Percentiles rank a stretch among this genome's conserved stretches.
Evolutionary conservation across 1,140 invertebrate genomes (phyloP).

Genomic region (Xylocopa sonorina): DNA sequence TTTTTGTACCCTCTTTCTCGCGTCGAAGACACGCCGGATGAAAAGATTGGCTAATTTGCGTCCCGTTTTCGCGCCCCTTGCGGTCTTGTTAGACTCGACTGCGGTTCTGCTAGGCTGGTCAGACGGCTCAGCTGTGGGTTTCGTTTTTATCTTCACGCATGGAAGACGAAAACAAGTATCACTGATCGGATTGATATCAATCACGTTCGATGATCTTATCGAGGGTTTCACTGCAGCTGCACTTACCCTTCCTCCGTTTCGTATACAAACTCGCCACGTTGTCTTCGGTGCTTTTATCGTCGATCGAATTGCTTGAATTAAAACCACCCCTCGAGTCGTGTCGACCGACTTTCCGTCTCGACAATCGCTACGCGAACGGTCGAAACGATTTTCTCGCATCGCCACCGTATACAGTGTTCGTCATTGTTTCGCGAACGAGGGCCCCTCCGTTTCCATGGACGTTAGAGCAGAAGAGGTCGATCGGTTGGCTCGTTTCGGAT

Average conservation of each 20-base stretch:
- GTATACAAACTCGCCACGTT: too few species aligned
- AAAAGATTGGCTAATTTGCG: slow-evolving; percentile 32
- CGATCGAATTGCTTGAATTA: too few species aligned
- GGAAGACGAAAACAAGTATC: too few species aligned
- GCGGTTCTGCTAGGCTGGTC: not conserved
- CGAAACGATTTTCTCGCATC: not conserved
- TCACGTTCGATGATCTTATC: too few species aligned
- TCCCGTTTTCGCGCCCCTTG: not conserved
- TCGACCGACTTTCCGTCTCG: not conserved
- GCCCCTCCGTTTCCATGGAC: not conserved
- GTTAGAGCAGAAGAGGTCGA: not conserved
- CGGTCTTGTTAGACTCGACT: not conserved
- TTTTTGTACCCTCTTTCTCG: slow-evolving; percentile 33
- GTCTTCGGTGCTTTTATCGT: too few species aligned
- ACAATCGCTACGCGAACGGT: not conserved
- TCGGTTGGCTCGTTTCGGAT: not conserved
- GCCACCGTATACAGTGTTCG: not conserved
- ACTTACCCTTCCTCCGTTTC: too few species aligned
- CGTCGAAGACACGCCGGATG: not conserved
- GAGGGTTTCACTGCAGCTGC: too few species aligned
- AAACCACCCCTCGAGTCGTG: not conserved
- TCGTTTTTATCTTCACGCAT: not conserved
- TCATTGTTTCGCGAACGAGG: not conserved
- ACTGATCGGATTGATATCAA: too few species aligned
- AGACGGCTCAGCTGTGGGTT: not conserved